phyloP scores from a whole-genome alignment of 37 sponge, comb jelly and placozoan species.

The Agelas oroides region DNA sequence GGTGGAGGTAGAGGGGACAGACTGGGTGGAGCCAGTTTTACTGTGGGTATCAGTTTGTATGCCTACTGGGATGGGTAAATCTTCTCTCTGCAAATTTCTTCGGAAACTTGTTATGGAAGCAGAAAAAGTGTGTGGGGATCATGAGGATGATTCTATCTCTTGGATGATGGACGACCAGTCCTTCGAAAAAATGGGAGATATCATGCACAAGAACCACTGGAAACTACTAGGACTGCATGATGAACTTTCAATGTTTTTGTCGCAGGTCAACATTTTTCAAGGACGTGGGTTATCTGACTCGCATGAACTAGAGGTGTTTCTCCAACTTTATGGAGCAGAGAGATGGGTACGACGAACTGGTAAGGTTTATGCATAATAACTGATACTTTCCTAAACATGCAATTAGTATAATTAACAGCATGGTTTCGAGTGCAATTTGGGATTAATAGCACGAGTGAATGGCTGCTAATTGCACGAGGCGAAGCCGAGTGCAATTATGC shows the following conservation, averaged over 20 bases:
- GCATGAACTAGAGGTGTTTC: conserved; percentile 31
- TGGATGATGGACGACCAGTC: conserved; percentile 42
- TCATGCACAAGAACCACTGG: conserved; percentile 23
- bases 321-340: conserved; percentile 34
- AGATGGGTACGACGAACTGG: conserved; percentile 30
- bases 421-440: too few relatives aligned
- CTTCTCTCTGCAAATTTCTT: conserved; percentile 39
- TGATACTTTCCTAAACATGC: background rate
- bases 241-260: conserved; percentile 46
- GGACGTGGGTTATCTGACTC: conserved; percentile 21
- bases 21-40: conserved; percentile 53
- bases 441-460: too few relatives aligned
- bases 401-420: too few relatives aligned
- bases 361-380: background rate
- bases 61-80: conserved; percentile 51
- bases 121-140: too few relatives aligned
- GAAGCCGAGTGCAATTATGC: too few relatives aligned
- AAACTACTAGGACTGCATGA: conserved; percentile 43
- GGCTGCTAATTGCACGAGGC: too few relatives aligned
- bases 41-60: conserved; percentile 47
- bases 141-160: background rate
- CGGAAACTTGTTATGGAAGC: conserved; percentile 6
- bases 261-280: conserved; percentile 41
- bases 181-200: conserved; percentile 38
- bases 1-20: conserved; percentile 18